Percentiles rank a stretch among this genome's conserved stretches.
phyloP scores from a whole-genome alignment of 2,113 vertebrate genomes.

The Pseudorasbora parva region DNA sequence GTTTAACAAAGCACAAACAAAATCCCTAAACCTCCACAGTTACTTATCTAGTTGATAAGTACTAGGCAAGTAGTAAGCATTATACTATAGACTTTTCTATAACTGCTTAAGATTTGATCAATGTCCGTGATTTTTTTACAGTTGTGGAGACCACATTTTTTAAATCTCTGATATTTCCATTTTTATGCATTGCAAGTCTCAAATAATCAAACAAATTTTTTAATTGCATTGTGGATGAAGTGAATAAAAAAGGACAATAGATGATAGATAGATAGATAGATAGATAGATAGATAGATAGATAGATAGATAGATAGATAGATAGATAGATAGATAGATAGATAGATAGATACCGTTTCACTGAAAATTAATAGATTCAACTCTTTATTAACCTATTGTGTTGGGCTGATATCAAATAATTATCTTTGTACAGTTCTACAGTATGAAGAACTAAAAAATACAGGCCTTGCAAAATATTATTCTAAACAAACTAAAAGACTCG shows the following conservation, averaged over 20 bases:
- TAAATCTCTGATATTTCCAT: neutral
- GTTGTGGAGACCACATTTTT: neutral
- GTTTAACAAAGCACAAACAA: neutral
- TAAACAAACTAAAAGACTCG: too few species aligned
- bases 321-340: neutral
- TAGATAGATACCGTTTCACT: too few species aligned
- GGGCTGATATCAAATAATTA: too few species aligned
- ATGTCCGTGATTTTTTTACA: neutral
- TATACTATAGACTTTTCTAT: neutral
- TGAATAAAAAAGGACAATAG: neutral
- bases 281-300: neutral
- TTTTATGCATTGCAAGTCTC: neutral
- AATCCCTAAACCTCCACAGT: too few species aligned
- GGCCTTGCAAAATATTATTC: too few species aligned
- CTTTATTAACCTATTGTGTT: too few species aligned
- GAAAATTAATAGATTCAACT: too few species aligned
- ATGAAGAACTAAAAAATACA: too few species aligned
- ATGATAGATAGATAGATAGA: too few species aligned
- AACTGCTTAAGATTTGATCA: neutral
- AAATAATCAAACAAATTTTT: neutral
- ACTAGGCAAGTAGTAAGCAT: too few species aligned
- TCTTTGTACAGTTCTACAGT: too few species aligned
- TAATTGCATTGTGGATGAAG: neutral
- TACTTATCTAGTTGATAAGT: too few species aligned
- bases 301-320: neutral